Base-by-base conservation (phyloP, 1,140 invertebrate genomes). In the Lysiphlebus fabarum region DNA sequence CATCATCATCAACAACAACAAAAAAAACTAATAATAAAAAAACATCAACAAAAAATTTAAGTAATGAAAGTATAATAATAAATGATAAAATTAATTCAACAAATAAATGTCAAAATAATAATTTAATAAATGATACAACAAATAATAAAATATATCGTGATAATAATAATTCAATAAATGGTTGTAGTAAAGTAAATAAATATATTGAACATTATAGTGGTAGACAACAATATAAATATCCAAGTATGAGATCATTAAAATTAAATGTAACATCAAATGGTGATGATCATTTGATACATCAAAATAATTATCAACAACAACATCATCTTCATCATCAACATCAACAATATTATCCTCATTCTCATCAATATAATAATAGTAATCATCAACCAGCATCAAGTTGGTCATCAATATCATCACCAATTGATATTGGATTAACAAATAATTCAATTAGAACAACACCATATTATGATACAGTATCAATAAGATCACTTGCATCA, bases 401-500 rank as follows among this genome's bases (percentile, higher is more conserved):
- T 47, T 72, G 69, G 67, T 48, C 69, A 0, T 73, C 73, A 36
- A 68, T 73, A 11, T 55, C 70, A 10, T 71, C 73, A 50, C 37
- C 66, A 6, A 70, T 72, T 2, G 4, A 59, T 49, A 33, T 54
- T 44, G 33, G 62, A 10, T 40, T 56, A 51, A 43, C 70, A 45
- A 38, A 37, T 65, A 70, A 79, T 43, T 70, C 77, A 37, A 9
- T 34, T 4, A 14, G 34, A 14, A 12, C n/a, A 12, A 7, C 34
- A n/a, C 51, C 43, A 43, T 83, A 78, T 64, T 79, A 80, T 47
- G 86, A 87, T 70, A 84, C 84, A 38, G 82, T 85, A 11, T 90
- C 89, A 7, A 84, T 90, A 37, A 82, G 86, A 49, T 90, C 88
- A 34, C 82, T 91, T 62, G 87, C 89, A 49, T 91, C 90, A 34